These are phyloP conservation scores for Lochmaea capreae DNA, from an alignment of 2,888 invertebrate species.

Conservation along the genomic window DNA sequence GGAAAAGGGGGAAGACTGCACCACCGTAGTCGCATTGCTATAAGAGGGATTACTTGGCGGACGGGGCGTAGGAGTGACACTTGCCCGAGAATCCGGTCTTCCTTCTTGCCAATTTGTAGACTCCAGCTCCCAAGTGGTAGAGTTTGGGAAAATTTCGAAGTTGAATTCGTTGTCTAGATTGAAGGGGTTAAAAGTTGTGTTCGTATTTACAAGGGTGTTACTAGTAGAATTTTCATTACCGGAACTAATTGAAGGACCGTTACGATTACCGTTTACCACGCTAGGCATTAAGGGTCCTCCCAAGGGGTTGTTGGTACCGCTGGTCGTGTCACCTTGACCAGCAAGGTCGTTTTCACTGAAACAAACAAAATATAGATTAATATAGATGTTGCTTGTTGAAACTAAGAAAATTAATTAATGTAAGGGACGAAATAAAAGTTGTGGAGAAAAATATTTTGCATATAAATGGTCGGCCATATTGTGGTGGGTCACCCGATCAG, in stretches of 20 bases:
- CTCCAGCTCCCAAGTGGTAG: constrained; percentile 73
- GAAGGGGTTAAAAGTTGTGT: constrained; percentile 45
- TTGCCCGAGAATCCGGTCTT: constrained; percentile 75
- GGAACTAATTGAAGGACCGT: constrained; percentile 56
- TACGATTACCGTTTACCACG: constrained; percentile 74
- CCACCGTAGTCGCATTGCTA: constrained; percentile 55
- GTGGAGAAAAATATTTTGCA: too few species aligned
- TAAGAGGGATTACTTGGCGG: constrained; percentile 52
- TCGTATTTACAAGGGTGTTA: constrained; percentile 52
- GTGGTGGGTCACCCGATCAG: too few species aligned
- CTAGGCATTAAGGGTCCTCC: constrained; percentile 82
- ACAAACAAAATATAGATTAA: constrained; percentile 13
- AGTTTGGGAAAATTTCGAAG: constrained; percentile 68
- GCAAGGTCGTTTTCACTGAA: constrained; percentile 60
- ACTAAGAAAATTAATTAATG: background rate
- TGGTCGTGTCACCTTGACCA: constrained; percentile 61
- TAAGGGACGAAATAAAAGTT: too few species aligned
- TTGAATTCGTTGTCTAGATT: constrained; percentile 63
- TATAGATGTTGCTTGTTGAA: background rate
- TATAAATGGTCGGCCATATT: too few species aligned
- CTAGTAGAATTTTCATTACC: constrained; percentile 59
- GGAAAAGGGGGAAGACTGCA: constrained; percentile 66
- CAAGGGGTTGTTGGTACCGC: constrained; percentile 60
- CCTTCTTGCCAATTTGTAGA: constrained; percentile 58
- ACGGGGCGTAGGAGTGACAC: constrained; percentile 71